phyloP scores from a whole-genome alignment of 2,797 vertebrate genomes.

The Anguilla marmorata region DNA sequence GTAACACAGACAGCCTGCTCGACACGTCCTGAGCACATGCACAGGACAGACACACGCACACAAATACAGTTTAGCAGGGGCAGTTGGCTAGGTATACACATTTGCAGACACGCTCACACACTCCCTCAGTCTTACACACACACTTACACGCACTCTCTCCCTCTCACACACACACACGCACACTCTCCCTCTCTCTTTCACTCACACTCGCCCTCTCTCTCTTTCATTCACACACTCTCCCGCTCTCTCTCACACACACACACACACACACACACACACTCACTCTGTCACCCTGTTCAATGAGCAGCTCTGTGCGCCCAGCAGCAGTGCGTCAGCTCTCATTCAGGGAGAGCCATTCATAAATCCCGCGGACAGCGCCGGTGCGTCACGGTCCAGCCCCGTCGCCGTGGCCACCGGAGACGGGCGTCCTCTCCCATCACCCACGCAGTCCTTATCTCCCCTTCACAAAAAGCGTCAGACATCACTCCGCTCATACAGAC shows the following conservation, averaged over 20 bases:
- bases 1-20: not conserved
- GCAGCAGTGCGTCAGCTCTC: not conserved
- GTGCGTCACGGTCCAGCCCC: not conserved
- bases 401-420: not conserved
- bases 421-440: not conserved
- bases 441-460: not conserved
- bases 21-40: not conserved
- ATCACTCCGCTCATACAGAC: not conserved
- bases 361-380: not conserved
- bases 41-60: not conserved
- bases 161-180: not conserved
- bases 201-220: not conserved
- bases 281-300: not conserved
- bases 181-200: not conserved
- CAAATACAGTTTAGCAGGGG: not conserved
- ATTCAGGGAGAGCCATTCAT: slow-evolving; percentile 5
- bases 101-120: not conserved
- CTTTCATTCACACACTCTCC: not conserved
- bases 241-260: not conserved
- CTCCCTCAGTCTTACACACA: not conserved
- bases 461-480: too few species aligned
- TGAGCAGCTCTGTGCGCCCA: not conserved
- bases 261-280: not conserved
- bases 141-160: not conserved
- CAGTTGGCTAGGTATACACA: not conserved